Percentiles rank a stretch among this genome's conserved stretches.
These are phyloP conservation scores for Oceanodroma tethys DNA, from an alignment of 2,113 vertebrate species.

Conservation along the genomic window DNA sequence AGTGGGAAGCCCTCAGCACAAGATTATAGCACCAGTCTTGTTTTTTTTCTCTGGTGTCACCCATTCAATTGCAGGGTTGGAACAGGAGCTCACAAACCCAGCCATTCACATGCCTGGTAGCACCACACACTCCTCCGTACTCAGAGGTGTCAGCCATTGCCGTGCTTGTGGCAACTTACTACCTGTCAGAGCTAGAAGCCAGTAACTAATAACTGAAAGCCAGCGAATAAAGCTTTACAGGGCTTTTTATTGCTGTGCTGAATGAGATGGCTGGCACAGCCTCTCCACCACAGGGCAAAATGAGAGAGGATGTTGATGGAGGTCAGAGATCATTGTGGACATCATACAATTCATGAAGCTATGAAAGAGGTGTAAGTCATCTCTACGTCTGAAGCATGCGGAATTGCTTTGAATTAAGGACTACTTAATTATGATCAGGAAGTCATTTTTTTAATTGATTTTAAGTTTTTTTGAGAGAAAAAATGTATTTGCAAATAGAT, in stretches of 20 bases:
- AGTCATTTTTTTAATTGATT: neutral
- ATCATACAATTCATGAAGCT: neutral
- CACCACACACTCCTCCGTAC: neutral
- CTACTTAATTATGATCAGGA: neutral
- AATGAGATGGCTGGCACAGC: neutral
- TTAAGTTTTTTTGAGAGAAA: neutral
- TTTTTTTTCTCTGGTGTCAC: neutral
- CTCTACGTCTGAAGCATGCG: neutral
- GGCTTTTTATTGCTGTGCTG: neutral
- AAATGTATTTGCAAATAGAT: neutral
- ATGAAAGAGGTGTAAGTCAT: neutral
- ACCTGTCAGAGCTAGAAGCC: neutral
- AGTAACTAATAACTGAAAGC: neutral
- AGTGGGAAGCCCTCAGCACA: neutral
- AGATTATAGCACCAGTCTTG: neutral
- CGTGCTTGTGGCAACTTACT: neutral
- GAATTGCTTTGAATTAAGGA: neutral
- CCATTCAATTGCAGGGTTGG: neutral
- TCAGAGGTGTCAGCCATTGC: neutral
- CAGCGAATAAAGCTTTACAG: neutral
- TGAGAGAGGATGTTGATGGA: neutral
- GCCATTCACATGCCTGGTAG: neutral
- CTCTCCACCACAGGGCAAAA: neutral
- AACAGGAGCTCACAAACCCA: neutral
- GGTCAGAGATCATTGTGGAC: neutral